Conservation (phyloP, 2,113 vertebrate genomes). For the Tetraodon nigroviridis region DNA sequence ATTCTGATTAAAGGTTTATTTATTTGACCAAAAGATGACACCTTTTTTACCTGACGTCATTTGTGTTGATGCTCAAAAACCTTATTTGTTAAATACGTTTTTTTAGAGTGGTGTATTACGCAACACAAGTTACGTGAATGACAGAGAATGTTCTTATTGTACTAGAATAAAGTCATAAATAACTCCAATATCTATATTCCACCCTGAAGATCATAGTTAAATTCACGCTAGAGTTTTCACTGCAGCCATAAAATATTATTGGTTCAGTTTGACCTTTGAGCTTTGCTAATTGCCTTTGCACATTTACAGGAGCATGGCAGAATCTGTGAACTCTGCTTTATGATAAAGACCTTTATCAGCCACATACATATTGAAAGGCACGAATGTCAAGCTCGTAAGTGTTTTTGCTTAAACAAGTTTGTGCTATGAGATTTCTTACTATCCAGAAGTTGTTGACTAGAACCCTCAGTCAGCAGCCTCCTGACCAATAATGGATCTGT, state of each 20-base stretch:
- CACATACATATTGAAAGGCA: constrained; percentile 10
- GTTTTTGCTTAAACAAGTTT: constrained; percentile 17
- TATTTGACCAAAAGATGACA: no score
- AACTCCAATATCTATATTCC: neutral
- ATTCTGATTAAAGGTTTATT: no score
- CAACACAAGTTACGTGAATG: no score
- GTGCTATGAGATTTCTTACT: neutral
- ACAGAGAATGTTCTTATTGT: neutral
- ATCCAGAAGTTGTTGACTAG: neutral
- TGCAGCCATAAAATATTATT: constrained; percentile 50
- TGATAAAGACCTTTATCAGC: constrained; percentile 47
- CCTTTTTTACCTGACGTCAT: no score
- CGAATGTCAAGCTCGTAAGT: constrained; percentile 13
- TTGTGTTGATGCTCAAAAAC: no score
- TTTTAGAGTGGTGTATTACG: no score
- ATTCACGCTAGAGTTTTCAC: constrained; percentile 14
- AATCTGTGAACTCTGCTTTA: constrained; percentile 32
- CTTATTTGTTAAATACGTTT: no score
- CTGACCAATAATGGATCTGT: constrained; percentile 18
- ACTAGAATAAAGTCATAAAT: neutral
- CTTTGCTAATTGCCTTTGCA: constrained; percentile 19
- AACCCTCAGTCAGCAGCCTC: neutral
- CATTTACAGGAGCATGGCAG: constrained; percentile 3
- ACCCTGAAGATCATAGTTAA: constrained; percentile 7
- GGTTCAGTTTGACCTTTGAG: constrained; percentile 60